These are phyloP conservation scores for Paradoxurus hermaphroditus DNA, from an alignment of 2,113 vertebrate genomes.

Conservation along the genomic window DNA sequence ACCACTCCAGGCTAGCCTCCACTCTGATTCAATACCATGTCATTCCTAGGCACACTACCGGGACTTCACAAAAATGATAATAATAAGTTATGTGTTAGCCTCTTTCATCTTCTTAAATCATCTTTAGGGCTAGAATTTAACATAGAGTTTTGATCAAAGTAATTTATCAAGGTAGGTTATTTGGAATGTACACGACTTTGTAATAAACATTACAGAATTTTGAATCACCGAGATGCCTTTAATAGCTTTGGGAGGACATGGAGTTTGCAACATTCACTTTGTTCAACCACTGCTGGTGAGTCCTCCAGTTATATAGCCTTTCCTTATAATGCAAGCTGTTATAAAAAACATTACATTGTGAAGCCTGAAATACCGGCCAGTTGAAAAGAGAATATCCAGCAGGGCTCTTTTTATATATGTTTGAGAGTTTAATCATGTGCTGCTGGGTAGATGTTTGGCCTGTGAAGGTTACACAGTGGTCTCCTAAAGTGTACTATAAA, in stretches of 20 bases:
- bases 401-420: conserved; percentile 65
- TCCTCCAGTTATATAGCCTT: not conserved
- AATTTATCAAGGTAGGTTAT: not conserved
- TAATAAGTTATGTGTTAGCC: not conserved
- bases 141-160: not conserved
- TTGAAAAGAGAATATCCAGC: conserved; percentile 44
- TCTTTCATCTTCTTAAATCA: not conserved
- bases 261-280: not conserved
- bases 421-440: conserved; percentile 70
- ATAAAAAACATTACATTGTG: not conserved
- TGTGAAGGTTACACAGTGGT: conserved; percentile 55
- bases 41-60: not conserved
- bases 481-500: conserved; percentile 48
- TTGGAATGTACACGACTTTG: not conserved
- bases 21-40: not conserved
- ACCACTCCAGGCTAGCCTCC: not conserved
- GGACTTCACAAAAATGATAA: not conserved
- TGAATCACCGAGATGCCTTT: not conserved
- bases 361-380: conserved; percentile 39
- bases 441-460: conserved; percentile 58
- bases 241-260: not conserved
- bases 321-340: conserved; percentile 57
- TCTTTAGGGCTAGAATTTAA: not conserved
- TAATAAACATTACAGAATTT: not conserved
- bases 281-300: conserved; percentile 12